phyloP scores from a whole-genome alignment of 2,797 vertebrate genomes.

The Anisognathus igniventris region DNA sequence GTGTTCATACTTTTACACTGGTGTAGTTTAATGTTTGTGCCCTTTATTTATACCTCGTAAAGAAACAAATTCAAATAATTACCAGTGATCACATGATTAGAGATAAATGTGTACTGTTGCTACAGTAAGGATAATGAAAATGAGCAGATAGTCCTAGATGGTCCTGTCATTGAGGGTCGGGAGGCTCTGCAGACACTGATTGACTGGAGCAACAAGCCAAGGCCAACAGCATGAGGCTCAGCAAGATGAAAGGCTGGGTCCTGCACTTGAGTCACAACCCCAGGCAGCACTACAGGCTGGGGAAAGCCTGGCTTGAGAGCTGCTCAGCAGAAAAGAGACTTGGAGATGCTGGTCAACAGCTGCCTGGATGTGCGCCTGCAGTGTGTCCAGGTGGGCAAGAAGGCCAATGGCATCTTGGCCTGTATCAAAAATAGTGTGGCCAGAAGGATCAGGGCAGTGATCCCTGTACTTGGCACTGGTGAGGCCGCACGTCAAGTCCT shows the following conservation, averaged over 20 bases:
- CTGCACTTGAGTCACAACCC: background rate
- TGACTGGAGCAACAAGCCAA: background rate
- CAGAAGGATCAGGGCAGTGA: background rate
- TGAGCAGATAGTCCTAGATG: background rate
- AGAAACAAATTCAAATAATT: background rate
- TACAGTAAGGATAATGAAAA: background rate
- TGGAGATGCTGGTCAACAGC: background rate
- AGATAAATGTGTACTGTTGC: background rate
- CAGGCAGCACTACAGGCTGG: background rate
- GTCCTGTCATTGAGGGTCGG: background rate
- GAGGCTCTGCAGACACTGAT: background rate
- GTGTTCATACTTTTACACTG: background rate
- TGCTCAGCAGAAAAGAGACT: background rate
- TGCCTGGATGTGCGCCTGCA: background rate
- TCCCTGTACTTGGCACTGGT: background rate
- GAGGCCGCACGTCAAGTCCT: background rate
- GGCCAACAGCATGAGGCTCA: fast-evolving
- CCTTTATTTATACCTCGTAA: background rate
- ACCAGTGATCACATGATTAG: background rate
- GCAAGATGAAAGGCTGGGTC: fast-evolving
- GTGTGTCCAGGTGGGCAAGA: background rate
- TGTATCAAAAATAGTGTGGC: background rate
- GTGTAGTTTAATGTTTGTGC: background rate
- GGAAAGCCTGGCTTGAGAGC: background rate
- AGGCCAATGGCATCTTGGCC: background rate